These are phyloP conservation scores for Phyllotreta cruciferae DNA, from an alignment of 2,888 invertebrate species.

Conservation along the genomic window DNA sequence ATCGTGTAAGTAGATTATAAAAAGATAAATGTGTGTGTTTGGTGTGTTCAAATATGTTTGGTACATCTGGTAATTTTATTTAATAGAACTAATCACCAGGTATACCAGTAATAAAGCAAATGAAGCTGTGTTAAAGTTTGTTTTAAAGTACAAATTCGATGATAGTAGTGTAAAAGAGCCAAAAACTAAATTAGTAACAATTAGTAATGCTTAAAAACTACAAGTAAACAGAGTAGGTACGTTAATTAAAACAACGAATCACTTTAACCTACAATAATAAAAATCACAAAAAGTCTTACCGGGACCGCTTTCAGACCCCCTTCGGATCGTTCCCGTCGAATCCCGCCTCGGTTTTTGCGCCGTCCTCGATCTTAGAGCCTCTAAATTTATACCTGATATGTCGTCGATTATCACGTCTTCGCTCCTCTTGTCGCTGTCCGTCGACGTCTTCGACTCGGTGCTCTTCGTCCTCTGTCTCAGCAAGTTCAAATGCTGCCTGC, in stretches of 20 bases:
- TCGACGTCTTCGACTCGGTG: slow-evolving; percentile 64
- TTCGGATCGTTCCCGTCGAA: slow-evolving; percentile 58
- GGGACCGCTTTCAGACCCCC: slow-evolving; percentile 62
- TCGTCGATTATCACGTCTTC: slow-evolving; percentile 55
- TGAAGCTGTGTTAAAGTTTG: too few species aligned
- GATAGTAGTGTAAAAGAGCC: too few species aligned
- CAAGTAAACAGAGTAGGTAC: not conserved
- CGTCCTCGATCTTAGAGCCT: slow-evolving; percentile 52
- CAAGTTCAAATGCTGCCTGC: slow-evolving; percentile 50
- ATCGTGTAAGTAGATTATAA: too few species aligned
- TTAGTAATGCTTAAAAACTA: not conserved
- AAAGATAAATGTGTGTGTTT: too few species aligned
- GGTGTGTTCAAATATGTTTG: too few species aligned
- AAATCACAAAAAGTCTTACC: slow-evolving; percentile 47
- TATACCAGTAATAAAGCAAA: too few species aligned
- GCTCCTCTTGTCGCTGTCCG: slow-evolving; percentile 51
- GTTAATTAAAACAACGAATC: slow-evolving; percentile 1
- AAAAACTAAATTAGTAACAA: too few species aligned
- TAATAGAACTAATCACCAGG: too few species aligned
- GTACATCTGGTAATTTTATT: too few species aligned
- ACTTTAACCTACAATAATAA: not conserved
- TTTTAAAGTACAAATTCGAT: too few species aligned
- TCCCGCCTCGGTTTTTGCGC: slow-evolving; percentile 58
- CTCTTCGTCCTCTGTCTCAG: slow-evolving; percentile 62
- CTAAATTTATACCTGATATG: slow-evolving; percentile 55